These are phyloP conservation scores for Cephalopholis sonnerati DNA, from an alignment of 2,113 vertebrate genomes.

Conservation along the genomic window DNA sequence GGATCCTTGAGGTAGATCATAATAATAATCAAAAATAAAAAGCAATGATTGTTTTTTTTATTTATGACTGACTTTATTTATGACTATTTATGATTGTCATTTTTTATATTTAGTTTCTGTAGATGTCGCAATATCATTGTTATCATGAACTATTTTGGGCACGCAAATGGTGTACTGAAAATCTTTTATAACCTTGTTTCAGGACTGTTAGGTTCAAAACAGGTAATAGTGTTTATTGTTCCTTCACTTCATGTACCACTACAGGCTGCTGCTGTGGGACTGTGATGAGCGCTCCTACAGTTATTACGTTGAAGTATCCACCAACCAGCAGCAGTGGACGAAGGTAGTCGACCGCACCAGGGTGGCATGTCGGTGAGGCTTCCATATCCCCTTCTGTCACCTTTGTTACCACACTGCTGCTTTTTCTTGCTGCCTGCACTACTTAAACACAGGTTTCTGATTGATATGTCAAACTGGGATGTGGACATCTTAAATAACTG, in stretches of 20 bases:
- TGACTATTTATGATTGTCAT: too few relatives aligned
- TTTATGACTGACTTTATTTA: too few relatives aligned
- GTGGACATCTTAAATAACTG: neutral
- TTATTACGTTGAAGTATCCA: constrained; percentile 95
- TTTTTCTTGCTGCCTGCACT: neutral
- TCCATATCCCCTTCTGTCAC: neutral
- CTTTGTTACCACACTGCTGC: neutral
- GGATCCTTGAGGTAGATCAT: constrained; percentile 88
- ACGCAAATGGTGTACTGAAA: too few relatives aligned
- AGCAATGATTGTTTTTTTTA: too few relatives aligned
- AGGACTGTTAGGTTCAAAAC: neutral
- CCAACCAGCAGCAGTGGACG: constrained; percentile 96
- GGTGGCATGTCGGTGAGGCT: constrained; percentile 92
- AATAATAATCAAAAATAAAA: neutral
- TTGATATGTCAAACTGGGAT: neutral
- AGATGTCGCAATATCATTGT: too few relatives aligned
- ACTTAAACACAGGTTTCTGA: neutral
- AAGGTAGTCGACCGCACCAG: constrained; percentile 94
- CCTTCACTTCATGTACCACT: neutral
- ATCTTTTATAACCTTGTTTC: too few relatives aligned
- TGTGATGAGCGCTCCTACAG: constrained; percentile 98
- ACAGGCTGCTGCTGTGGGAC: constrained; percentile 96
- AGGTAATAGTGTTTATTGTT: too few relatives aligned
- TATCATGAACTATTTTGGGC: too few relatives aligned
- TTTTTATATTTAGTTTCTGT: too few relatives aligned